Percentiles rank a stretch among this genome's conserved stretches.
These are phyloP conservation scores for Melanogrammus aeglefinus DNA, from an alignment of 2,797 vertebrate species.

Conservation along the genomic window DNA sequence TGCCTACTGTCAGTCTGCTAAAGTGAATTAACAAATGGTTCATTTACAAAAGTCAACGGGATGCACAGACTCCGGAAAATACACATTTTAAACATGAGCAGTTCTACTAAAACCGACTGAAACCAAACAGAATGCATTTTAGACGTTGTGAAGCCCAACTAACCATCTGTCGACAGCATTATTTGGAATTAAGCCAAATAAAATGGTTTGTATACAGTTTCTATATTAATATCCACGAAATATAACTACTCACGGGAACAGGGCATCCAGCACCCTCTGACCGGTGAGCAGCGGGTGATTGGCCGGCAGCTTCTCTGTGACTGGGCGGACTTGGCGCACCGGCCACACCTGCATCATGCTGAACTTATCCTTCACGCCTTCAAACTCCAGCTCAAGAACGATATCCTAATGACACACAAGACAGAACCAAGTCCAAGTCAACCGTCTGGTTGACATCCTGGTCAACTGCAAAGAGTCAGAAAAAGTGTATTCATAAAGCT, in stretches of 20 bases:
- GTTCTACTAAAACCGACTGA: not conserved
- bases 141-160: not conserved
- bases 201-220: not conserved
- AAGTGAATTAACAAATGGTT: not conserved
- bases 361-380: slow-evolving; percentile 94
- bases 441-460: not conserved
- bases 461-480: not conserved
- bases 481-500: not conserved
- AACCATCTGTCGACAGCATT: not conserved
- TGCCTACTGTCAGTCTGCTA: not conserved
- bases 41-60: not conserved
- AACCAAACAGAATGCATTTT: not conserved
- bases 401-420: slow-evolving; percentile 79
- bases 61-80: not conserved
- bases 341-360: slow-evolving; percentile 98
- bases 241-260: slow-evolving; percentile 88
- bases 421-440: not conserved
- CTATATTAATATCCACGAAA: too few relatives aligned
- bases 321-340: slow-evolving; percentile 90
- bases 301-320: slow-evolving; percentile 94
- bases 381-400: slow-evolving; percentile 95
- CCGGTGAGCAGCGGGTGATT: slow-evolving; percentile 86
- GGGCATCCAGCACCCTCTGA: slow-evolving; percentile 77
- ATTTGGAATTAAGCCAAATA: not conserved
- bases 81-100: not conserved